phyloP scores from a whole-genome alignment of 2,888 invertebrate genomes.

The Diachrysia chrysitis region DNA sequence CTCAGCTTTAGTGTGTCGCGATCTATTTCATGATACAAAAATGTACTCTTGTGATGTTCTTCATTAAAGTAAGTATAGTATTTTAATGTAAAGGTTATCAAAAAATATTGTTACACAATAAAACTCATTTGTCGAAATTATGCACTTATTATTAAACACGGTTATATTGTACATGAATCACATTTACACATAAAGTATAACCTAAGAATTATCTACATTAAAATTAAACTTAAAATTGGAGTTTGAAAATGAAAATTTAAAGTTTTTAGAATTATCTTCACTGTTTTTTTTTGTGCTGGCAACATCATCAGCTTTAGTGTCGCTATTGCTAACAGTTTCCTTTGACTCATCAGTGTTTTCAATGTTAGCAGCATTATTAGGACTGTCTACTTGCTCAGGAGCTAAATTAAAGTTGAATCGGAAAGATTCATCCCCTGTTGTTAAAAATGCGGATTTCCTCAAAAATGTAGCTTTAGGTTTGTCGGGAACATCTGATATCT shows the following conservation, averaged over 20 bases:
- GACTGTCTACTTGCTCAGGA: slow-evolving; percentile 67
- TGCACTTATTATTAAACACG: slow-evolving; percentile 46
- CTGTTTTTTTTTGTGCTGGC: slow-evolving; percentile 50
- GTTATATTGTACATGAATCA: slow-evolving; percentile 45
- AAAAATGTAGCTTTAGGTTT: slow-evolving; percentile 91
- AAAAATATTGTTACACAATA: slow-evolving; percentile 18
- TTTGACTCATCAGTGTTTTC: slow-evolving; percentile 39
- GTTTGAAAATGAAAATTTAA: slow-evolving; percentile 83
- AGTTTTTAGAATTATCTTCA: slow-evolving; percentile 64
- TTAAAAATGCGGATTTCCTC: slow-evolving; percentile 90
- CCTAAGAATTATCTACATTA: slow-evolving; percentile 71
- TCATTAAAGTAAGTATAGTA: not conserved
- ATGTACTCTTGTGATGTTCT: not conserved
- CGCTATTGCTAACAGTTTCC: slow-evolving; percentile 46
- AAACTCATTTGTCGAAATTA: slow-evolving; percentile 34
- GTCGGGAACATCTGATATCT: slow-evolving; percentile 85
- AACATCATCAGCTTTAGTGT: slow-evolving; percentile 47
- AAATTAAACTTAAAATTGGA: slow-evolving; percentile 92
- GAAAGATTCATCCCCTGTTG: slow-evolving; percentile 87
- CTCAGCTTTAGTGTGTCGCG: no score
- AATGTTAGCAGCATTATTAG: slow-evolving; percentile 45
- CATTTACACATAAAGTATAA: slow-evolving; percentile 46
- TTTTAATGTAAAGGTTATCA: not conserved
- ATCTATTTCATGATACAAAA: not conserved
- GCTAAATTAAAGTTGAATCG: slow-evolving; percentile 85